Percentiles rank a stretch among this genome's conserved stretches.
Conservation (phyloP, 2,797 vertebrate species). For the Tragopan temminckii region DNA sequence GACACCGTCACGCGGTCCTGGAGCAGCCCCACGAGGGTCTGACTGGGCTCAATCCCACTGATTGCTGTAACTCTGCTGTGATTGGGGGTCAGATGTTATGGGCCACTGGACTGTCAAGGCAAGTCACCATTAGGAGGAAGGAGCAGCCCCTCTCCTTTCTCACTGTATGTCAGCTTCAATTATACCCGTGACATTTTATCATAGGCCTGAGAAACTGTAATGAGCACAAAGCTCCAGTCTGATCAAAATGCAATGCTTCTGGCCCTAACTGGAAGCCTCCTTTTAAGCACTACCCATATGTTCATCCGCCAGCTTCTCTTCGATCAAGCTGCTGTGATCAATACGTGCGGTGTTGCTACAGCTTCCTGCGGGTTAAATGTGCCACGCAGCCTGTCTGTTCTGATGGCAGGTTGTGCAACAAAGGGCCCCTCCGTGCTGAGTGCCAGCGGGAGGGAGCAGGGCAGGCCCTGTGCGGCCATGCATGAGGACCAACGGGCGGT, state of each 20-base stretch:
- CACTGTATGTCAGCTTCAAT: conserved; percentile 34
- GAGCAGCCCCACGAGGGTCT: neutral
- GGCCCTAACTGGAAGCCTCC: neutral
- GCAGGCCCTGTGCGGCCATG: conserved; percentile 1
- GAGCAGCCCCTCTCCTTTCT: neutral
- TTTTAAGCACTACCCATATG: neutral
- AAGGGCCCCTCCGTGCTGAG: neutral
- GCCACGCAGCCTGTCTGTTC: conserved; percentile 13
- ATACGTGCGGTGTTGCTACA: neutral
- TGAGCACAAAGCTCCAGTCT: neutral
- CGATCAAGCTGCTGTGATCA: conserved; percentile 21
- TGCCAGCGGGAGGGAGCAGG: conserved; percentile 31
- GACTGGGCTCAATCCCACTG: conserved; percentile 27
- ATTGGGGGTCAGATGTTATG: conserved; percentile 13
- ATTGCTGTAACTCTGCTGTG: neutral
- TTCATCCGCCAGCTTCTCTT: neutral
- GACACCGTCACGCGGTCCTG: neutral
- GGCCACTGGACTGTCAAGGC: conserved; percentile 52
- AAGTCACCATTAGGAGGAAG: conserved; percentile 13
- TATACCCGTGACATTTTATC: conserved; percentile 23
- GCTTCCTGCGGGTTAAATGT: conserved; percentile 36
- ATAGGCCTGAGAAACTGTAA: neutral
- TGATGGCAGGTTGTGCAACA: conserved; percentile 35
- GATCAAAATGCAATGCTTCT: neutral
- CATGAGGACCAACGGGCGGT: neutral